Evolutionary conservation across 2,113 vertebrate species (phyloP).

Genomic region (Etia nguti): DNA sequence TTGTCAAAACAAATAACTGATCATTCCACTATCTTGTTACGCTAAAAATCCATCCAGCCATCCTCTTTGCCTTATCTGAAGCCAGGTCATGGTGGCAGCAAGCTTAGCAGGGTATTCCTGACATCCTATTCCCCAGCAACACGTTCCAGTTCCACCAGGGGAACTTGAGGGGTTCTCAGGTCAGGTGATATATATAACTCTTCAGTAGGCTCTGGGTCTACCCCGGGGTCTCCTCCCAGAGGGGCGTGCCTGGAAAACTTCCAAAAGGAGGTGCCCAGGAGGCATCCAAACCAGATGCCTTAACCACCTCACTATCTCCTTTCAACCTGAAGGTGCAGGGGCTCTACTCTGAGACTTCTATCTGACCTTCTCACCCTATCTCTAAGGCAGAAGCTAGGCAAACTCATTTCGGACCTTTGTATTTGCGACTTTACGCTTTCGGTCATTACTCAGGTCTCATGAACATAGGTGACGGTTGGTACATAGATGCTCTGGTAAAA

Average conservation of each 20-base stretch:
- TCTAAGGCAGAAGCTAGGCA: background rate
- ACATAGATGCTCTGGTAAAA: background rate
- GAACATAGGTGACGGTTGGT: background rate
- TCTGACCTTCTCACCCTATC: background rate
- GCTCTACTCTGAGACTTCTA: background rate
- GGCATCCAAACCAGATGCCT: background rate
- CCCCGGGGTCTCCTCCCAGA: background rate
- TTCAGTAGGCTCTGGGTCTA: background rate
- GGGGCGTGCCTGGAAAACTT: background rate
- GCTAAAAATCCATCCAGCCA: background rate
- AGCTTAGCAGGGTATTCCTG: background rate
- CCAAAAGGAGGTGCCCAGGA: background rate
- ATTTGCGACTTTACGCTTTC: background rate
- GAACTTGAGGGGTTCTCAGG: background rate
- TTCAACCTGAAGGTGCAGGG: background rate
- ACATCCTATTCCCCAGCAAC: background rate
- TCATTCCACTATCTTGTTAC: fast-evolving
- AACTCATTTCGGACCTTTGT: background rate
- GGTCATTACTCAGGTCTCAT: background rate
- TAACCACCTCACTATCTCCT: background rate
- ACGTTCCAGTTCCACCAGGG: background rate
- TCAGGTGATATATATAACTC: background rate
- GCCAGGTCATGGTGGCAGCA: background rate
- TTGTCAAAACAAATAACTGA: background rate
- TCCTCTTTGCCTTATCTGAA: background rate